These are phyloP conservation scores for Rhodophaea formosa DNA, from an alignment of 2,888 invertebrate genomes.

Conservation along the genomic window DNA sequence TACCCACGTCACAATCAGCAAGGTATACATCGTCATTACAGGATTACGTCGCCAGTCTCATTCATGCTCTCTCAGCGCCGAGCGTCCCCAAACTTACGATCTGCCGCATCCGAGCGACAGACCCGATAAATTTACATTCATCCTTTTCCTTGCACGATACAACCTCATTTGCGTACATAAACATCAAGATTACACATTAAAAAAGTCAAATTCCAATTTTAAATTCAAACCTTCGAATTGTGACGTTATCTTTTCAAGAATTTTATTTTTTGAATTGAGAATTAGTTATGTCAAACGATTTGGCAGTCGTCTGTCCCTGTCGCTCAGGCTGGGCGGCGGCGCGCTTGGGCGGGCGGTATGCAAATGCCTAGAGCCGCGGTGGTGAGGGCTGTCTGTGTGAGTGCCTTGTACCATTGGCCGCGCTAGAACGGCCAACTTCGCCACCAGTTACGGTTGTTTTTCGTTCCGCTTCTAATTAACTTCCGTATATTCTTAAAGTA, in stretches of 20 bases:
- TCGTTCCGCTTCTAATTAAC: conserved; percentile 80
- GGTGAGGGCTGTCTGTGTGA: conserved; percentile 70
- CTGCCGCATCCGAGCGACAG: conserved; percentile 61
- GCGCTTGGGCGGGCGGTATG: conserved; percentile 81
- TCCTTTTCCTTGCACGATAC: conserved; percentile 66
- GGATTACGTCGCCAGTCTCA: conserved; percentile 57
- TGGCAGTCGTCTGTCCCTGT: conserved; percentile 67
- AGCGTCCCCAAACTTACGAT: conserved; percentile 63
- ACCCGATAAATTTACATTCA: conserved; percentile 74
- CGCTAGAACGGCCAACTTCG: conserved; percentile 81
- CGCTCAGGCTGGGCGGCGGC: conserved; percentile 77
- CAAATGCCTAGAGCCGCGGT: conserved; percentile 75
- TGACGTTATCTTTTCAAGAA: background rate
- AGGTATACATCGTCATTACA: conserved; percentile 58
- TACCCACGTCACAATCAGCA: conserved; percentile 49
- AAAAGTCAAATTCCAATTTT: conserved; percentile 10
- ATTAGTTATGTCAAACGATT: conserved; percentile 53
- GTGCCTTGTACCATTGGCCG: conserved; percentile 79
- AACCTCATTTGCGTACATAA: conserved; percentile 50
- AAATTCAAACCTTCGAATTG: conserved; percentile 13
- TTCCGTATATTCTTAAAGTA: conserved; percentile 80
- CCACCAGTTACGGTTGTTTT: conserved; percentile 82
- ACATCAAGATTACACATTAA: conserved; percentile 12
- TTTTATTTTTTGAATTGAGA: conserved; percentile 29
- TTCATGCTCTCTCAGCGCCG: conserved; percentile 62